Evolutionary conservation across 1,140 invertebrate species (phyloP), one percentile per base, ranked within the genome.

Genomic region (Augochlora pura): DNA sequence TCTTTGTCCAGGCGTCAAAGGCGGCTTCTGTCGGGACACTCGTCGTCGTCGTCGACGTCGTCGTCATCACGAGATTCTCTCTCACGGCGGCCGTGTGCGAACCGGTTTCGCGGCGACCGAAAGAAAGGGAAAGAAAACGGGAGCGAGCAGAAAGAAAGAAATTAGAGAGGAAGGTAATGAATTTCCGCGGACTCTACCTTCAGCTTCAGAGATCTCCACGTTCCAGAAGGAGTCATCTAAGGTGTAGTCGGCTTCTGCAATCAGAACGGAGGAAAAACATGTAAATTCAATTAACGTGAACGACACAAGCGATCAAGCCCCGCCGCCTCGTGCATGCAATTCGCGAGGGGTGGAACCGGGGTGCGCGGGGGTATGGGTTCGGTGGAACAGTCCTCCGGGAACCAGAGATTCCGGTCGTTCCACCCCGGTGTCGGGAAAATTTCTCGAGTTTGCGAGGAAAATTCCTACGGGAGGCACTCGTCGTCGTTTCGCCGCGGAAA

Each of bases 201-300:
- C 91, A 97, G 96, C 96, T 90, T 96, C 95, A 93, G 96, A 96
- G 94, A 95, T 97, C 92, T 97, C 96, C 92, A 97, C 96, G 94
- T 96, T 97, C 96, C 96, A 97, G 94, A 96, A 97, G 86, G 96
- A 97, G 94, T 97, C 97, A 94, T 98, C 97, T 93, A 97, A 94
- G 86, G 96, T 97, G 92, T 97, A 97, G 94, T 97, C 96, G 90
- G 96, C 96, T 94, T 97, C 97, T 98, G 96, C 59, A 97, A 97
- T 90, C 93, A 89, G 86, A 76, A 80, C 72, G 9, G 66, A 14
- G 42, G 12, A 46, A 7, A 66, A 63, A 57, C 54, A n/a, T 9
- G 21, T n/a, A 21, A 32, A 57, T n/a, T 57, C 54, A 21, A 57
- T n/a, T n/a, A 57, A n/a, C 54, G 6, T 9, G 54, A n/a, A 57